These are phyloP conservation scores for Apis dorsata DNA, from an alignment of 1,140 invertebrate genomes.

Conservation along the genomic window DNA sequence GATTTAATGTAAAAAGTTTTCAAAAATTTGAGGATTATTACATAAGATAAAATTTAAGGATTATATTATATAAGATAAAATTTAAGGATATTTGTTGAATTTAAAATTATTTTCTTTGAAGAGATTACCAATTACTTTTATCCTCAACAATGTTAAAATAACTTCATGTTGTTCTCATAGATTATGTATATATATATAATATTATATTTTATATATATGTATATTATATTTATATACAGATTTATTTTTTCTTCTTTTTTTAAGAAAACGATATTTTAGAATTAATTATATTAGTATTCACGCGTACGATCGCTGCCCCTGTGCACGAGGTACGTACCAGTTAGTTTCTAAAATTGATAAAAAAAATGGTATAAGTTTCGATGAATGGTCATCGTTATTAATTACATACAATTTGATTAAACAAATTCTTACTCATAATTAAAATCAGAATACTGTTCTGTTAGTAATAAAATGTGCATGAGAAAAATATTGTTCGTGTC, in stretches of 20 bases:
- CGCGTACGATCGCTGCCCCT: slow-evolving; percentile 51
- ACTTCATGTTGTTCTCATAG: not conserved
- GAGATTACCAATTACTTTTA: not conserved
- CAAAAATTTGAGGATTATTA: too few relatives aligned
- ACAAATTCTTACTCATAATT: not conserved
- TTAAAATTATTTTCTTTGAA: not conserved
- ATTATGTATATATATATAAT: too few relatives aligned
- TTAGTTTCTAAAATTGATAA: slow-evolving; percentile 15
- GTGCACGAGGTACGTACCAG: slow-evolving; percentile 60
- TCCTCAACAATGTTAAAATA: not conserved
- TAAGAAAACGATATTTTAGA: not conserved
- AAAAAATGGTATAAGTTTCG: not conserved
- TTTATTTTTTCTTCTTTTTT: too few relatives aligned
- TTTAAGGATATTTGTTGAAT: not conserved
- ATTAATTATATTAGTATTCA: slow-evolving; percentile 36
- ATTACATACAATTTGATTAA: not conserved
- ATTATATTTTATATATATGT: too few relatives aligned
- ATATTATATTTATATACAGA: not conserved
- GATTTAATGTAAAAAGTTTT: too few relatives aligned
- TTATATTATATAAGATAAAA: too few relatives aligned
- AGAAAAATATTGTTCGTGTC: not conserved
- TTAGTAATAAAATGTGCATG: not conserved
- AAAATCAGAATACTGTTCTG: not conserved
- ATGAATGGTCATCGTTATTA: slow-evolving; percentile 7
- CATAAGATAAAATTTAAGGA: too few relatives aligned